These are phyloP conservation scores for Anthopleura xanthogrammica DNA, from an alignment of 92 coral and sea anemone genomes.

Conservation along the genomic window DNA sequence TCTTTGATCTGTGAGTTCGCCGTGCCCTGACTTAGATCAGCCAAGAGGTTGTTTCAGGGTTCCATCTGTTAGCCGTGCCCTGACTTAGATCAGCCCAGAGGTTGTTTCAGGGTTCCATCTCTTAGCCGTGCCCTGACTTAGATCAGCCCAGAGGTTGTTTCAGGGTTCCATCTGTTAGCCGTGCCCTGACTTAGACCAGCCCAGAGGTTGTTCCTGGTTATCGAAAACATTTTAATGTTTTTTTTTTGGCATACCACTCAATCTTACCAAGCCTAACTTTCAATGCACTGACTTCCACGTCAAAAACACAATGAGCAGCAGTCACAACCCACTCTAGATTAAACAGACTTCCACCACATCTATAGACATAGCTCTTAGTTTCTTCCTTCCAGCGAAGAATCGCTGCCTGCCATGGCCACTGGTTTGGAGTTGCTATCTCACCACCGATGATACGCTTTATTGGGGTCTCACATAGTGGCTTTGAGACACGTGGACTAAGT, in stretches of 20 bases:
- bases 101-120: no score
- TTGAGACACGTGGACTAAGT: background rate
- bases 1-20: no score
- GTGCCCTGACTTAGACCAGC: no score
- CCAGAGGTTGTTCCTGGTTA: background rate
- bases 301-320: slow-evolving; percentile 11
- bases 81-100: no score
- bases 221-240: background rate
- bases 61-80: no score
- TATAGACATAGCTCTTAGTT: background rate
- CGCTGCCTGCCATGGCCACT: slow-evolving; percentile 15
- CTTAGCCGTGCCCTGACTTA: no score
- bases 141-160: no score
- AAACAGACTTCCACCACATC: slow-evolving; percentile 3
- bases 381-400: background rate
- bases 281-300: background rate
- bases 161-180: no score
- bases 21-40: no score
- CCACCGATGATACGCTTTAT: slow-evolving; percentile 23
- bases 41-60: no score
- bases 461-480: background rate
- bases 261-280: slow-evolving; percentile 11
- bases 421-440: background rate
- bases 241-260: background rate
- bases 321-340: slow-evolving; percentile 9